Conservation (phyloP, 2,888 invertebrate genomes). For the Hemithea aestivaria region DNA sequence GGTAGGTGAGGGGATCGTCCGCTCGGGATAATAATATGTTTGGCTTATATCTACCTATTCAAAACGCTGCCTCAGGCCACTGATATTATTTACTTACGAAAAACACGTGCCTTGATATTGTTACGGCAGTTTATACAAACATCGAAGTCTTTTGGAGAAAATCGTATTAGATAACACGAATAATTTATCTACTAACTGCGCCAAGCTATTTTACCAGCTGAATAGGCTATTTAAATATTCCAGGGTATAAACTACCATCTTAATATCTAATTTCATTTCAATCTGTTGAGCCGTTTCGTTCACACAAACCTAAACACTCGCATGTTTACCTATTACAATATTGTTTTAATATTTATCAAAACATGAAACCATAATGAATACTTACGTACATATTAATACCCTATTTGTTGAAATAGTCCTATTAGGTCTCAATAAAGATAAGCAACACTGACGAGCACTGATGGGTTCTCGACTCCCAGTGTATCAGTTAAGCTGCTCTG, state of each 20-base stretch:
- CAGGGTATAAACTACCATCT: too few relatives aligned
- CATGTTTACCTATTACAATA: too few relatives aligned
- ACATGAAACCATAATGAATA: too few relatives aligned
- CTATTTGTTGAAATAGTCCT: constrained; percentile 7
- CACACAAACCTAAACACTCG: too few relatives aligned
- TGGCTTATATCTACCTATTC: constrained; percentile 27
- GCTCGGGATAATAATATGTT: constrained; percentile 30
- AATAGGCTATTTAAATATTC: too few relatives aligned
- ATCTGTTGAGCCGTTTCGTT: too few relatives aligned
- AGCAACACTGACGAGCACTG: background rate
- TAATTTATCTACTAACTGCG: constrained; percentile 8
- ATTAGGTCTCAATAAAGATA: constrained; percentile 18
- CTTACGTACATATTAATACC: too few relatives aligned
- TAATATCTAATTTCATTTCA: too few relatives aligned
- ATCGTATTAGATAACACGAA: background rate
- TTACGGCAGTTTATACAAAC: constrained; percentile 4
- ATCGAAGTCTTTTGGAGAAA: constrained; percentile 4
- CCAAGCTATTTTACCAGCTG: too few relatives aligned
- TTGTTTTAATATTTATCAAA: too few relatives aligned
- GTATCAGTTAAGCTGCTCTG: too few relatives aligned
- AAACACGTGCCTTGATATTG: constrained; percentile 7
- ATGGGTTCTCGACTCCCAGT: too few relatives aligned
- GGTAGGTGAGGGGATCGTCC: constrained; percentile 23
- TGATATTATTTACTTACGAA: constrained; percentile 21
- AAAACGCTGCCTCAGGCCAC: constrained; percentile 22